Base-by-base conservation (phyloP, 2,797 vertebrate species). In the Alcedo atthis region DNA sequence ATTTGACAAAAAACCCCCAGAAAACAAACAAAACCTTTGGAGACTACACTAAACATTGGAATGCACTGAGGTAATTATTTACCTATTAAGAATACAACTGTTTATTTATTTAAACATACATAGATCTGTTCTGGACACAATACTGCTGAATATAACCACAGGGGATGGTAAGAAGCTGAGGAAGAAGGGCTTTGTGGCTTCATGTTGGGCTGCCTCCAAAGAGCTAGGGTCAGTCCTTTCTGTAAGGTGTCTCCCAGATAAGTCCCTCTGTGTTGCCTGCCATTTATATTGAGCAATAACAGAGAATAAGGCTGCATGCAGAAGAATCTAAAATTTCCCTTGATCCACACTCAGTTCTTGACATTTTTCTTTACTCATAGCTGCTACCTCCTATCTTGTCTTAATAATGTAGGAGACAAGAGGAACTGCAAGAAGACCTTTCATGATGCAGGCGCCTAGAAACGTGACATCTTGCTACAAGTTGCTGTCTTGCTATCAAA, bases 321-420 rank as follows among this genome's bases (percentile, higher is more conserved):
- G 67, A 15, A 87, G 32, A 80, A 85, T 10, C 13, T 48, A 58
- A 18, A 45, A 33, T 57, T 70, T 63, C 40, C 32, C 32, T 63
- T 63, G 8, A 14, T 69, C 4, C 51, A n/a, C 22, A 2, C 17
- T 66, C 15, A 10, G 5, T 5, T 81, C 61, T 46, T 57, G 48
- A 35, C 3, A 6, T 51, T 80, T 45, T 58, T 5, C 48, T 59
- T 9, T 28, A 51, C 10, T 75, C 42, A 43, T 13, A 32, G 32
- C n/a, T 51, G 68, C 26, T 28, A 8, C 32, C 22, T 84, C 35
- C 32, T 58, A 17, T 63, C 32, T 57, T 12, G 7, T 35, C 24
- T 43, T 63, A 1, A 4, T 69, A 19, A 7, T 2, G 16, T 10
- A 79, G 46, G 51, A 75, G 35, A 80, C 24, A 46, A 0, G 0